phyloP scores from a whole-genome alignment of 2,113 vertebrate species.

The Nannobrachium achirus region DNA sequence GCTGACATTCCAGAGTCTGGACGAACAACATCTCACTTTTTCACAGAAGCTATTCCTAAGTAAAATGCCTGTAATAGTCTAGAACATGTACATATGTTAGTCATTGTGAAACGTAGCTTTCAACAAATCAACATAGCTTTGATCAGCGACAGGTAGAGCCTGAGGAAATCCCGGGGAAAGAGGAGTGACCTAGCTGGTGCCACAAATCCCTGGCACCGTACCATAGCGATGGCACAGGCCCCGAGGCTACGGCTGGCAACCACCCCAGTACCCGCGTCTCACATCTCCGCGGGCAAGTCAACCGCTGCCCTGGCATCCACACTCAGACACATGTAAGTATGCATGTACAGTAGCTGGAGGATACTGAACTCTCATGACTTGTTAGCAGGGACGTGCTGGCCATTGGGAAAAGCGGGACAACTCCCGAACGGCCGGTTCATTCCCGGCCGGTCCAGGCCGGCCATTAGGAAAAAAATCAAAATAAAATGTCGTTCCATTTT shows the following conservation, averaged over 20 bases:
- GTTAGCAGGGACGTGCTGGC: conserved; percentile 16
- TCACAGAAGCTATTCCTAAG: too few species aligned
- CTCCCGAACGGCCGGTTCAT: too few species aligned
- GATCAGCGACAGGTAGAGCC: conserved; percentile 49
- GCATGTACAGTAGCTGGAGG: conserved; percentile 14
- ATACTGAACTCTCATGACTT: conserved; percentile 1
- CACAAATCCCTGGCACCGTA: conserved; percentile 33
- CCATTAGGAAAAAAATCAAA: too few species aligned
- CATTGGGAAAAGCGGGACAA: too few species aligned
- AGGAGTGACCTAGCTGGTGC: conserved; percentile 29
- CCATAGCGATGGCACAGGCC: conserved; percentile 34
- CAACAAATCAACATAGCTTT: conserved; percentile 9
- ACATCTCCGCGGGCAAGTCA: conserved; percentile 59
- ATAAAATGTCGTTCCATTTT: too few species aligned
- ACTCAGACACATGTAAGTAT: conserved; percentile 34
- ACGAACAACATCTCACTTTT: too few species aligned
- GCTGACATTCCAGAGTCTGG: too few species aligned
- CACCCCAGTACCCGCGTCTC: conserved; percentile 40
- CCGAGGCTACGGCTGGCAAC: conserved; percentile 53
- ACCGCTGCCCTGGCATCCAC: conserved; percentile 42
- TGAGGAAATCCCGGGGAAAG: conserved; percentile 26
- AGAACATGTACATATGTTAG: too few species aligned
- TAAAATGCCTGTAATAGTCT: too few species aligned
- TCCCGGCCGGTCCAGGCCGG: too few species aligned
- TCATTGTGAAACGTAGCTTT: too few species aligned